Conservation (phyloP, 2,113 vertebrate genomes). For the Brachirus orientalis region DNA sequence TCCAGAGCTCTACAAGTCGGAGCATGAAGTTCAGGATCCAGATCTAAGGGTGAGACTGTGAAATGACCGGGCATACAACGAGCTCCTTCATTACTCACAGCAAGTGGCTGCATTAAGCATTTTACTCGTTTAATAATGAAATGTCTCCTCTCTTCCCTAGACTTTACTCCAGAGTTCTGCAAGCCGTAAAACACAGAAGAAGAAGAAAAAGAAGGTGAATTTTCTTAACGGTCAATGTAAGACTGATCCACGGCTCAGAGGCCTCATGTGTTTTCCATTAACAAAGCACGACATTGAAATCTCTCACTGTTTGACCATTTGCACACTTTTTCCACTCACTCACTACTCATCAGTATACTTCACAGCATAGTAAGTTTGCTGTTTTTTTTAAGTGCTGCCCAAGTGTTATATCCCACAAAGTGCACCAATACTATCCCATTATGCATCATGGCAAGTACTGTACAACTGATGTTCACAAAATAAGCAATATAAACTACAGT, state of each 20-base stretch:
- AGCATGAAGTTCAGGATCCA: slow-evolving; percentile 92
- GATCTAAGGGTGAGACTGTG: slow-evolving; percentile 88
- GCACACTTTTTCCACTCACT: too few species aligned
- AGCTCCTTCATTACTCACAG: background rate
- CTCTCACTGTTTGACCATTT: background rate
- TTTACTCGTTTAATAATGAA: background rate
- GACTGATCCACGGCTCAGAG: background rate
- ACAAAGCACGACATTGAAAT: background rate
- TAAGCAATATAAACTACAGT: too few species aligned
- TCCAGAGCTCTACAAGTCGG: slow-evolving; percentile 92
- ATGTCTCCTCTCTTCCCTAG: slow-evolving; percentile 65
- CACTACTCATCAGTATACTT: too few species aligned
- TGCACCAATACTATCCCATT: too few species aligned
- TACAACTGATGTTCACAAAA: too few species aligned
- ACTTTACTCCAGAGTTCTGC: slow-evolving; percentile 95
- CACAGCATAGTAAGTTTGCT: too few species aligned
- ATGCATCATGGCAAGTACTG: too few species aligned
- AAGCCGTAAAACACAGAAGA: slow-evolving; percentile 97
- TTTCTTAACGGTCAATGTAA: background rate
- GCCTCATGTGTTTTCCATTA: background rate
- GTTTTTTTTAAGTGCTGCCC: too few species aligned
- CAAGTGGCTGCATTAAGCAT: background rate
- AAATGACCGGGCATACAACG: background rate
- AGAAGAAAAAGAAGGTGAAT: slow-evolving; percentile 97
- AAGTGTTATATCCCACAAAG: too few species aligned